Evolutionary conservation across 92 coral and sea anemone species (phyloP).

Genomic region (Epizoanthus scotinus): DNA sequence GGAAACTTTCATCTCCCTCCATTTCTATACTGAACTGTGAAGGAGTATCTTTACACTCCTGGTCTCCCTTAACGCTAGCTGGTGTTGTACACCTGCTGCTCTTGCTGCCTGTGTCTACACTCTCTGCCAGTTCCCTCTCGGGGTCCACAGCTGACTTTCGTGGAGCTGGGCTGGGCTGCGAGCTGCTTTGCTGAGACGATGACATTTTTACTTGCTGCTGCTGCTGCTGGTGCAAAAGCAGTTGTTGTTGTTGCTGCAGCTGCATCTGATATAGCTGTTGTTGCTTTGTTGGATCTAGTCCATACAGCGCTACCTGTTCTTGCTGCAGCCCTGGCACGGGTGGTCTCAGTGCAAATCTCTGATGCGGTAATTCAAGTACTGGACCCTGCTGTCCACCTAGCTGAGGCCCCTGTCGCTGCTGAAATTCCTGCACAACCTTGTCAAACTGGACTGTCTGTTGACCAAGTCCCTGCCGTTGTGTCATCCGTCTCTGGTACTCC

Average conservation of each 20-base stretch:
- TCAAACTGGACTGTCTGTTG: constrained; percentile 78
- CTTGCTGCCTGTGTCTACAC: constrained; percentile 2
- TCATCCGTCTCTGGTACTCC: constrained; percentile 87
- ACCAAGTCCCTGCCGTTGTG: constrained; percentile 90
- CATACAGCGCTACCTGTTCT: constrained; percentile 61
- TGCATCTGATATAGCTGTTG: constrained; percentile 67
- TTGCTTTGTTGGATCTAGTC: constrained; percentile 72
- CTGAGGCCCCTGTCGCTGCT: constrained; percentile 78
- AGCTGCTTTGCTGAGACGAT: constrained; percentile 53
- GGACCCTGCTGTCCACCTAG: constrained; percentile 55
- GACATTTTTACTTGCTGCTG: constrained; percentile 73
- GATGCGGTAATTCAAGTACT: constrained; percentile 78
- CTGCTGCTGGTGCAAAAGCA: constrained; percentile 89
- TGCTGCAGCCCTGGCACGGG: constrained; percentile 68
- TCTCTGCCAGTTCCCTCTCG: neutral
- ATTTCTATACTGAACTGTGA: neutral
- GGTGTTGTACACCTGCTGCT: constrained; percentile 12
- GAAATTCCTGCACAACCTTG: constrained; percentile 85
- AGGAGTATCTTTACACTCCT: neutral
- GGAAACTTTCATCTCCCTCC: neutral
- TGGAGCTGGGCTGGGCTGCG: constrained; percentile 40
- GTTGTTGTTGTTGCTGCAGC: constrained; percentile 79
- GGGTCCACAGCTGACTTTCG: constrained; percentile 29
- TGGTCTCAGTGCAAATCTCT: constrained; percentile 83
- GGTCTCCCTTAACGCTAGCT: neutral